These are phyloP conservation scores for Venustoraphidia nigricollis DNA, from an alignment of 2,888 invertebrate genomes.

Conservation along the genomic window DNA sequence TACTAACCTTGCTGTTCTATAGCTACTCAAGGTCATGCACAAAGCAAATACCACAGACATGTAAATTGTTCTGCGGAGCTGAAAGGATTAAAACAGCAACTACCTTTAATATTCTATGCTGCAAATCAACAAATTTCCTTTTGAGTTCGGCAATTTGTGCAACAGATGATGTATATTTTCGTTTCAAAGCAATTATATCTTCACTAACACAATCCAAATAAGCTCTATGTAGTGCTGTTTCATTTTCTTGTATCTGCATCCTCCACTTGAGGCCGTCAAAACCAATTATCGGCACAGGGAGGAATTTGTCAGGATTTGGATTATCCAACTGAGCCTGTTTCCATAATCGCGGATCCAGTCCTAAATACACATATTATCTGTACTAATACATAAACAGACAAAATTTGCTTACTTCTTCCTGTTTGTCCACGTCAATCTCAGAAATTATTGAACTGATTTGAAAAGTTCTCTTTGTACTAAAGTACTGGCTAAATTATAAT, in stretches of 20 bases:
- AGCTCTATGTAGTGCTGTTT: slow-evolving; percentile 66
- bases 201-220: slow-evolving; percentile 65
- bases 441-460: too few species aligned
- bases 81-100: slow-evolving; percentile 3
- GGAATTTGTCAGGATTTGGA: slow-evolving; percentile 76
- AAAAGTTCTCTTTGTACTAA: background rate
- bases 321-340: slow-evolving; percentile 92
- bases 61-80: too few species aligned
- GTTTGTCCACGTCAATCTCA: too few species aligned
- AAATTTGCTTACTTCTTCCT: background rate
- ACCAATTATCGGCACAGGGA: slow-evolving; percentile 90
- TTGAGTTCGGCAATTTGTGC: slow-evolving; percentile 72
- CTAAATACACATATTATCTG: slow-evolving; percentile 24
- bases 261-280: slow-evolving; percentile 70
- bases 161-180: slow-evolving; percentile 63
- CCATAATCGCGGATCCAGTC: slow-evolving; percentile 90
- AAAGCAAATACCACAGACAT: too few species aligned
- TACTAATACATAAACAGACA: background rate
- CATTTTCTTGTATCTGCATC: slow-evolving; percentile 68
- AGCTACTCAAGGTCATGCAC: too few species aligned
- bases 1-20: too few species aligned
- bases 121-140: slow-evolving; percentile 61
- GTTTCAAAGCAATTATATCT: slow-evolving; percentile 62
- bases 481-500: too few species aligned
- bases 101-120: slow-evolving; percentile 73